Evolutionary conservation across 2,113 vertebrate genomes (phyloP).

Genomic region (Nothocercus julius): DNA sequence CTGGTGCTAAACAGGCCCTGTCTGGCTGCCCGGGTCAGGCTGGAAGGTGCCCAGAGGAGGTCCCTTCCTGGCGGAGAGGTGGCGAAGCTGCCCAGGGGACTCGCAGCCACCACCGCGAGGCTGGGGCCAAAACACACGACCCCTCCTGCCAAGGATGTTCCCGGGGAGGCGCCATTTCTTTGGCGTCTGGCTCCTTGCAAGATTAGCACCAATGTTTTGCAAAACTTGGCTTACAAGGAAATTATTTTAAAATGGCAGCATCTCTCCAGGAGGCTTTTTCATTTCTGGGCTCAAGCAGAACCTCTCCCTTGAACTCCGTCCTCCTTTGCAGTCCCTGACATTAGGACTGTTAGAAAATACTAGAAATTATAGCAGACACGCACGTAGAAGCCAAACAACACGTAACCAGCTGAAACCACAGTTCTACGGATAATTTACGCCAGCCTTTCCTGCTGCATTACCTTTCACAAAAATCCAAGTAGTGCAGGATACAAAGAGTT

Average conservation of each 20-base stretch:
- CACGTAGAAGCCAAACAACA: neutral
- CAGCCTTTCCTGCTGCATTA: neutral
- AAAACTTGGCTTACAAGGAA: neutral
- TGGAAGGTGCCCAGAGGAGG: neutral
- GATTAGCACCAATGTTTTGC: neutral
- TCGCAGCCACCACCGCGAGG: neutral
- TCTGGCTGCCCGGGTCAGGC: neutral
- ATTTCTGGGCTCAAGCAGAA: neutral
- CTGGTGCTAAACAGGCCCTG: neutral
- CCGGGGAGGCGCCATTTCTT: neutral
- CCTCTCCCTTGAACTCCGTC: neutral
- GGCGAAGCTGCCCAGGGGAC: neutral
- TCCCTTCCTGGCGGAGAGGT: neutral
- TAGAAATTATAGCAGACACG: neutral
- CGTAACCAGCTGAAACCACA: rapidly evolving
- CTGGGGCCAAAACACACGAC: neutral
- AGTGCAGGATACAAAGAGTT: neutral
- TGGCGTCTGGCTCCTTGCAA: rapidly evolving
- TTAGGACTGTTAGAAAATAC: neutral
- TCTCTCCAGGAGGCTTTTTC: neutral
- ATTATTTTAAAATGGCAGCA: neutral
- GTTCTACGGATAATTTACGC: neutral
- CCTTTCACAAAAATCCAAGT: neutral
- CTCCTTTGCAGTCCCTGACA: neutral
- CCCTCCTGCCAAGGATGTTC: neutral